These are phyloP conservation scores for Melozone crissalis DNA, from an alignment of 2,113 vertebrate species.

Conservation along the genomic window DNA sequence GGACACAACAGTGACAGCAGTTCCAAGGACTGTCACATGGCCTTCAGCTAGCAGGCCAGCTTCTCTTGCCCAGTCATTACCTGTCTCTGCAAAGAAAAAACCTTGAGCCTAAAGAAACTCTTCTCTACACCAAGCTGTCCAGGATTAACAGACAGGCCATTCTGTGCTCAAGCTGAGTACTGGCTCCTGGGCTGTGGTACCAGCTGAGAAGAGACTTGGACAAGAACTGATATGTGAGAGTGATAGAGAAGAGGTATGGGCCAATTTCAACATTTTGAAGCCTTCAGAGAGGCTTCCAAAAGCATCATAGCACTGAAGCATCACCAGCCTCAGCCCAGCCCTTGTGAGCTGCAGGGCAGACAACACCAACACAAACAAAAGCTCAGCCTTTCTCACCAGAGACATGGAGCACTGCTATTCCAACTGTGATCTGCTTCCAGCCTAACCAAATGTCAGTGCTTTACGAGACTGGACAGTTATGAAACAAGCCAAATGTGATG, in stretches of 20 bases:
- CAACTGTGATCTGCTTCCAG: neutral
- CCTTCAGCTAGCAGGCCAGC: neutral
- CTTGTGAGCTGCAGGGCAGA: neutral
- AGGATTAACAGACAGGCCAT: neutral
- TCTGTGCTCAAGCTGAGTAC: neutral
- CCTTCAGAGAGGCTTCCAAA: neutral
- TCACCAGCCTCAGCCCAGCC: neutral
- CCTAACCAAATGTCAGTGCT: neutral
- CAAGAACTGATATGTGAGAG: fast-evolving
- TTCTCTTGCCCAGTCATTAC: neutral
- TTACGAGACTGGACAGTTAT: neutral
- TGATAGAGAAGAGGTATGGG: neutral
- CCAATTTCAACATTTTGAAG: neutral
- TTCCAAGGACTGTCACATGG: neutral
- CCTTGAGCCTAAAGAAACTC: neutral
- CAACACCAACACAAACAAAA: slow-evolving; percentile 16
- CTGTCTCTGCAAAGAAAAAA: neutral
- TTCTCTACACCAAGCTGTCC: neutral
- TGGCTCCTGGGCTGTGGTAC: neutral
- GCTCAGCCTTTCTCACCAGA: slow-evolving; percentile 7
- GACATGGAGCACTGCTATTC: neutral
- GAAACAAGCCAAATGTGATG: neutral
- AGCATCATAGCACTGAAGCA: neutral
- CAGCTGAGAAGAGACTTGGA: neutral
- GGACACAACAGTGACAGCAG: neutral